A percentile compares a stretch with the other conserved stretches of the same genome.
phyloP scores from a whole-genome alignment of 1,140 invertebrate genomes.

The Dinoponera quadriceps region DNA sequence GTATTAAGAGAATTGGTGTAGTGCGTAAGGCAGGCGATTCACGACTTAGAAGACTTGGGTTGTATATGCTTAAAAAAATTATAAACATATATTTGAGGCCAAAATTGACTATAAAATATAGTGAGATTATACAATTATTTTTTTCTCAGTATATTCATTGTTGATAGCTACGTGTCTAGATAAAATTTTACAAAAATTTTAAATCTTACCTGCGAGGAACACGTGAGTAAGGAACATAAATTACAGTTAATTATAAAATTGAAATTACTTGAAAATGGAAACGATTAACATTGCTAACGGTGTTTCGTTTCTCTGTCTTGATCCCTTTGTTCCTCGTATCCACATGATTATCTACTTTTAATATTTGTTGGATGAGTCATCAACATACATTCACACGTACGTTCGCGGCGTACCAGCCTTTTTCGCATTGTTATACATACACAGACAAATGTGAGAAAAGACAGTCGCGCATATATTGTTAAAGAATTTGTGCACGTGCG shows the following conservation, averaged over 20 bases:
- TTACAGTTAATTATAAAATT: not conserved
- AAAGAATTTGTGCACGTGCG: constrained; percentile 71
- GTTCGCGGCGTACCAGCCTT: constrained; percentile 22
- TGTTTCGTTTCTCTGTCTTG: constrained; percentile 10
- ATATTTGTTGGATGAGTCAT: constrained; percentile 54
- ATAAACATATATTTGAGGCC: too few species aligned
- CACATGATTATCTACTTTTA: constrained; percentile 31
- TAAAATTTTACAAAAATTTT: not conserved
- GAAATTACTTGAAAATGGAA: constrained; percentile 16
- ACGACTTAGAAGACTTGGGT: too few species aligned
- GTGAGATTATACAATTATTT: not conserved
- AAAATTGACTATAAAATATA: too few species aligned
- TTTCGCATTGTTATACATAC: constrained; percentile 41
- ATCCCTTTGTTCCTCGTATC: not conserved
- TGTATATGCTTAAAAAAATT: too few species aligned
- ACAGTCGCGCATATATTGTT: constrained; percentile 60
- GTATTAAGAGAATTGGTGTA: too few species aligned
- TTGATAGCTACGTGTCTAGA: too few species aligned
- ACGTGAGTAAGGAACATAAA: not conserved
- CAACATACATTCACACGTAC: constrained; percentile 14
- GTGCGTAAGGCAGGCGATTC: too few species aligned
- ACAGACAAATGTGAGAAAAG: not conserved
- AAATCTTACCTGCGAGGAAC: not conserved
- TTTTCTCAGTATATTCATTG: too few species aligned
- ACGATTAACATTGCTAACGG: not conserved